A percentile compares a stretch with the other conserved stretches of the same genome.
These are phyloP conservation scores for Branchipolynoe longqiensis DNA, from an alignment of 2,888 invertebrate genomes.

Conservation along the genomic window DNA sequence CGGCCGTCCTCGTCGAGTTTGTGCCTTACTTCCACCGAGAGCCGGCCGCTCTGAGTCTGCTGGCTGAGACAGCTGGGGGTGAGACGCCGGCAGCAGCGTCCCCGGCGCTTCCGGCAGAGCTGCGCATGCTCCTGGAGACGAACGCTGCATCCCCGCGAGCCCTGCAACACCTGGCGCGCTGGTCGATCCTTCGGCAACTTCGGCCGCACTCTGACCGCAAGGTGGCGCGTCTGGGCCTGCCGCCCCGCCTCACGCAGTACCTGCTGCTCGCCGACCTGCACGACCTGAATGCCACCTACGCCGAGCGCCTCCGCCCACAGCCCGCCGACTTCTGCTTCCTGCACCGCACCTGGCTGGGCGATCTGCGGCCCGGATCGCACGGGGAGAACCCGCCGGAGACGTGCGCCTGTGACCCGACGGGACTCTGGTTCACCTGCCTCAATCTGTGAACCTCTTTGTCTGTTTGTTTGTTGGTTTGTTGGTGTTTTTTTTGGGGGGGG, in stretches of 20 bases:
- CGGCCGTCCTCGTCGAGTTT: constrained; percentile 7
- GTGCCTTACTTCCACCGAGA: constrained; percentile 10
- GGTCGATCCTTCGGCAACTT: background rate
- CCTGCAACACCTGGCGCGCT: constrained; percentile 1
- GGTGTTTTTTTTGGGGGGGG: too few relatives aligned
- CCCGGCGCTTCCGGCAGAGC: background rate
- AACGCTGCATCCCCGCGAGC: background rate
- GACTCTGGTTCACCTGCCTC: background rate
- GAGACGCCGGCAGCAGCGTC: background rate
- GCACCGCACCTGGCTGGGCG: too few relatives aligned
- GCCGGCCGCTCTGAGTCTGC: background rate
- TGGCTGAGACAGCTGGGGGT: too few relatives aligned
- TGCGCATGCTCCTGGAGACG: background rate
- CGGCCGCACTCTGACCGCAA: background rate
- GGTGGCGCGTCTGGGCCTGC: constrained; percentile 18
- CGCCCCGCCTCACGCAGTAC: background rate
- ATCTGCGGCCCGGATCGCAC: background rate
- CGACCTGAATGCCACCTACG: background rate
- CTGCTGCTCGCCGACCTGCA: background rate
- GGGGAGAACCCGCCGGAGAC: background rate
- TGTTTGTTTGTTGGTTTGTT: too few relatives aligned
- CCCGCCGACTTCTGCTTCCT: background rate
- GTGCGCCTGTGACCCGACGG: constrained; percentile 6
- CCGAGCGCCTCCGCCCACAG: background rate
- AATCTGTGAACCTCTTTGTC: too few relatives aligned